Evolutionary conservation across 1,140 invertebrate genomes (phyloP).

Genomic region (Cryptotermes secundus): DNA sequence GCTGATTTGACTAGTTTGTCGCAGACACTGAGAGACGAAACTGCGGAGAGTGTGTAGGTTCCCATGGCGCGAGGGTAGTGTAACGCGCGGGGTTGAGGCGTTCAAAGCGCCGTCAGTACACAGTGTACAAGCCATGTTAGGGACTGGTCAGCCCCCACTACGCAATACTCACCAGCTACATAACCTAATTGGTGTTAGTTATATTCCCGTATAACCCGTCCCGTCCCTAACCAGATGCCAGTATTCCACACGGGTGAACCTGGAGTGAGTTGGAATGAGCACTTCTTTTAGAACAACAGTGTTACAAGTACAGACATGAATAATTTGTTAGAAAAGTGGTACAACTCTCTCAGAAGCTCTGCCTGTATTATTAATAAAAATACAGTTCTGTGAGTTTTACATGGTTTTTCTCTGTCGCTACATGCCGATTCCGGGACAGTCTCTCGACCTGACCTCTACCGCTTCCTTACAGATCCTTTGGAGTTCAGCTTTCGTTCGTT

Average conservation of each 20-base stretch:
- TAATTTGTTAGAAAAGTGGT: background rate
- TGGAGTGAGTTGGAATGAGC: background rate
- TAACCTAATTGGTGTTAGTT: conserved; percentile 20
- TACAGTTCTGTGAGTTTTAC: too few relatives aligned
- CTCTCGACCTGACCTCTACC: too few relatives aligned
- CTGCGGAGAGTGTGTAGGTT: background rate
- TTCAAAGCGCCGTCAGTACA: background rate
- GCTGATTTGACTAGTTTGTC: too few relatives aligned
- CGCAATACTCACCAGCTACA: background rate
- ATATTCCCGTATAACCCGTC: background rate
- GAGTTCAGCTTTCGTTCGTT: too few relatives aligned
- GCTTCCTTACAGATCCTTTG: too few relatives aligned
- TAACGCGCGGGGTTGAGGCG: background rate
- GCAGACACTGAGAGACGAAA: too few relatives aligned
- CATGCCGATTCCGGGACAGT: too few relatives aligned
- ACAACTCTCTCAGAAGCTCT: background rate
- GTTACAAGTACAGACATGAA: background rate
- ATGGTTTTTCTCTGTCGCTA: too few relatives aligned
- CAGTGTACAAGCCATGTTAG: background rate
- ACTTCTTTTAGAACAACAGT: background rate
- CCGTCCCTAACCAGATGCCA: background rate
- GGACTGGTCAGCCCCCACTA: background rate
- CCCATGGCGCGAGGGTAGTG: background rate
- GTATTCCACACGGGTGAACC: background rate
- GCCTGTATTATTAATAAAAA: too few relatives aligned